These are phyloP conservation scores for Mastacembelus armatus DNA, from an alignment of 2,797 vertebrate species.

Conservation along the genomic window DNA sequence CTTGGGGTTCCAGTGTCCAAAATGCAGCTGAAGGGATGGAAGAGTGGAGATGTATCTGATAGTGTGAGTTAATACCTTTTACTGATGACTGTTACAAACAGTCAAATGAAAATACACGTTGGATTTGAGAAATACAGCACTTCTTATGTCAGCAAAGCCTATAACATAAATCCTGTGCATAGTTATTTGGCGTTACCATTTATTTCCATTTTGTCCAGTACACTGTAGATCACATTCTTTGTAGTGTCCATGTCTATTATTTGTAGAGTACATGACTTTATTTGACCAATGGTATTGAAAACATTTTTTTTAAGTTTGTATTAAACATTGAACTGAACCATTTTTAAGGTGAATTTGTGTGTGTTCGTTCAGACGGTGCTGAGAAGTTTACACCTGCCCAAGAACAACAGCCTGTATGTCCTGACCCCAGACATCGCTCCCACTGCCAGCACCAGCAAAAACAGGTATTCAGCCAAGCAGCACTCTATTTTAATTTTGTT, in stretches of 20 bases:
- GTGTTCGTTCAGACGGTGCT: conserved; percentile 88
- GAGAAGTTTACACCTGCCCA: conserved; percentile 97
- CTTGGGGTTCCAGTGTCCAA: conserved; percentile 94
- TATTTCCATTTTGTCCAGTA: too few species aligned
- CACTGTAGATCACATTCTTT: too few species aligned
- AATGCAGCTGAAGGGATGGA: conserved; percentile 99
- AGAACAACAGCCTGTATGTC: conserved; percentile 99
- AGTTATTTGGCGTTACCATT: too few species aligned
- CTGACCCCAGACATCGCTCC: conserved; percentile 95
- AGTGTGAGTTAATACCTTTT: conserved; percentile 88
- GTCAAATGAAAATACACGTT: background rate
- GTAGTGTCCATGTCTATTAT: too few species aligned
- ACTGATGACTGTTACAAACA: background rate
- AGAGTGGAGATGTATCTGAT: conserved; percentile 95
- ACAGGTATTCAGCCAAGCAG: conserved; percentile 86
- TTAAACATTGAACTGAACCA: background rate
- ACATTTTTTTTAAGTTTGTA: background rate
- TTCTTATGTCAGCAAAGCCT: too few species aligned
- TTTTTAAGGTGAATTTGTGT: conserved; percentile 32
- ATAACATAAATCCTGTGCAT: too few species aligned
- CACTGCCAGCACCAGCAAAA: conserved; percentile 92
- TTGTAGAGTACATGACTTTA: background rate
- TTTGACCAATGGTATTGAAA: too few species aligned
- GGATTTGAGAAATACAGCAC: too few species aligned
- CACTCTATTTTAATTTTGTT: background rate